Base-by-base conservation (phyloP, 2,888 invertebrate species). In the Sphaerophoria taeniata region DNA sequence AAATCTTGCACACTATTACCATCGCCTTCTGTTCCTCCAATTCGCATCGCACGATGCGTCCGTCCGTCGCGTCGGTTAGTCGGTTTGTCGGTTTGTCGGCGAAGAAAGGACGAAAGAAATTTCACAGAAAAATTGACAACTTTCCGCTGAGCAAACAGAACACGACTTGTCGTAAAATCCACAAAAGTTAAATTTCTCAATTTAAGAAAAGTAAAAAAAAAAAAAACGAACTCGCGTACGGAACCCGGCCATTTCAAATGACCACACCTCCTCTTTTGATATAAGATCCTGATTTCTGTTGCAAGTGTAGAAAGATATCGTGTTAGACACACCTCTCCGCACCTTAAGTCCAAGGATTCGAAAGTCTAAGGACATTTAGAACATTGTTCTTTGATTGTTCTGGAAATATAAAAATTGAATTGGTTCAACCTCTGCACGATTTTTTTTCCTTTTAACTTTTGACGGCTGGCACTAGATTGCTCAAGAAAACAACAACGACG, bases 371-470 rank as follows among this genome's bases (percentile, higher is more conserved):
- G 55, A 70, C 79, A 71, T 79, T 79, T 71, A 67, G 75, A 75
- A 70, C 79, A 75, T 79, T 79, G 74, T 75, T 71, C 79, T 79
- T 84, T 79, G 83, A 84, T 84, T 79, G 74, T 79, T 67, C 58
- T 70, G 56, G 67, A 84, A 74, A 74, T 69, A 82, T 61, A 74
- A 83, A 83, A 83, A 79, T 79, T 79, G 47, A 84, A 71, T 75
- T 79, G 71, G 71, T 75, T 74, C 65, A 47, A 78, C 56, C 67
- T 69, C 77, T 71, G 71, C 63, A 69, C 55, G 69, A 51, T 77
- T 60, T 53, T 39, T 31, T 16, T 16, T 14, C 33, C 69, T 73
- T 76, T 14, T n/a, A 14, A 51, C 39, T 73, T 73, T 72, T 14
- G 60, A 39, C 61, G 12, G 45, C 58, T n/a, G 11, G 58, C 31